A percentile compares a stretch with the other conserved stretches of the same genome.
These are phyloP conservation scores for Xiphias gladius DNA, from an alignment of 2,113 vertebrate genomes.

Conservation along the genomic window DNA sequence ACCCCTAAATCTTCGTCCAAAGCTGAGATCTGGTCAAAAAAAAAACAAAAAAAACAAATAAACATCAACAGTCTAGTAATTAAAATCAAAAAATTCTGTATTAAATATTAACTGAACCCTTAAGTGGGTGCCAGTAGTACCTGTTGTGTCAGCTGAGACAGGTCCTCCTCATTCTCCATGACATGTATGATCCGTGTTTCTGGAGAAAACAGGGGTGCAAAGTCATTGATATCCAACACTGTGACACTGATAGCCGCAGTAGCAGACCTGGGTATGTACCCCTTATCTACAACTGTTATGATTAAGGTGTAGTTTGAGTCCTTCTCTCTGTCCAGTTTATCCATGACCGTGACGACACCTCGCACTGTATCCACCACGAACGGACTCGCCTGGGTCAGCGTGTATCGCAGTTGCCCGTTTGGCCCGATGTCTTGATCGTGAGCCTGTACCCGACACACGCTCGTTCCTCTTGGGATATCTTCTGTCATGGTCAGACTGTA, in stretches of 20 bases:
- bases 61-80: neutral
- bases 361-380: slow-evolving; percentile 78
- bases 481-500: slow-evolving; percentile 78
- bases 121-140: slow-evolving; percentile 1
- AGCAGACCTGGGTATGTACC: slow-evolving; percentile 56
- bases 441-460: slow-evolving; percentile 75
- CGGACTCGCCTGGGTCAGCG: slow-evolving; percentile 53
- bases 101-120: neutral
- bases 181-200: slow-evolving; percentile 56
- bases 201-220: slow-evolving; percentile 65
- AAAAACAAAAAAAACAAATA: too few relatives aligned
- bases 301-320: slow-evolving; percentile 60
- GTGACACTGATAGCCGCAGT: slow-evolving; percentile 57
- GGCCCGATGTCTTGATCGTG: slow-evolving; percentile 74
- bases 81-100: neutral
- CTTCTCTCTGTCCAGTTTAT: slow-evolving; percentile 79
- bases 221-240: slow-evolving; percentile 75
- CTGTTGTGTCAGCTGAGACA: slow-evolving; percentile 51
- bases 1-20: slow-evolving; percentile 72
- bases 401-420: slow-evolving; percentile 80
- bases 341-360: slow-evolving; percentile 77
- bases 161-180: slow-evolving; percentile 64
- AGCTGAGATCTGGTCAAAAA: slow-evolving; percentile 64
- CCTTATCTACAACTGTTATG: slow-evolving; percentile 62
- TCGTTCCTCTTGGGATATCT: slow-evolving; percentile 72